Base-by-base conservation (phyloP, 1,140 invertebrate genomes). In the Ladona fulva region DNA sequence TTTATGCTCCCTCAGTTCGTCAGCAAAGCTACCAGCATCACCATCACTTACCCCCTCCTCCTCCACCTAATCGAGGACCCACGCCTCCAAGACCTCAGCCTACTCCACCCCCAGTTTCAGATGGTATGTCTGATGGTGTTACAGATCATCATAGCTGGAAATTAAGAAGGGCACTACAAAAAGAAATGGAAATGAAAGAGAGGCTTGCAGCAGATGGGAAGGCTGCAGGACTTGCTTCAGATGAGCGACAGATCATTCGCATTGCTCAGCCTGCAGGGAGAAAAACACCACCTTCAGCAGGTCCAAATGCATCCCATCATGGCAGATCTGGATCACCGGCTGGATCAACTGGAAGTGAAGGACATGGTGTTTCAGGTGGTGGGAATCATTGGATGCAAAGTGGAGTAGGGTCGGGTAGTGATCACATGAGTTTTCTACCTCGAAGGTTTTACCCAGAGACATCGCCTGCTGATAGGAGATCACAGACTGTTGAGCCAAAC, bases 191-290 rank as follows among this genome's bases (percentile, higher is more conserved):
- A 59, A 81, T 82, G 77, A 80, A 84, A 42, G 78, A 81, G 79
- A 75, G 78, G 80, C 74, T 78, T 76, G 24, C 78, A 79, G 42
- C 80, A 25, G 22, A 19, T 80, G 79, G 0, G 83, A 83, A 77
- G 82, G 80, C 83, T 81, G 78, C 80, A 80, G 78, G 59, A 79
- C 29, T 77, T 77, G 74, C 80, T 75, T 82, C 83, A 42, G 92
- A 93, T 81, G 92, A 93, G 82, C 86, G 91, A 59, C 91, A 93
- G 80, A 92, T 93, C 74, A 93, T 93, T 42, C 86, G 92, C 8
- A 92, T 93, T 78, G 90, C 90, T 10, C 91, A 92, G 79, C 85
- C 87, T 3, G 79, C 25, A 77, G 79, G 24, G 76, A 78, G 19
- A 79, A 78, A 78, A 76, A 78, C 25, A 75, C 80, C 78, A 42